Conservation (phyloP, 2,113 vertebrate genomes). For the Periophthalmodon schlosseri region DNA sequence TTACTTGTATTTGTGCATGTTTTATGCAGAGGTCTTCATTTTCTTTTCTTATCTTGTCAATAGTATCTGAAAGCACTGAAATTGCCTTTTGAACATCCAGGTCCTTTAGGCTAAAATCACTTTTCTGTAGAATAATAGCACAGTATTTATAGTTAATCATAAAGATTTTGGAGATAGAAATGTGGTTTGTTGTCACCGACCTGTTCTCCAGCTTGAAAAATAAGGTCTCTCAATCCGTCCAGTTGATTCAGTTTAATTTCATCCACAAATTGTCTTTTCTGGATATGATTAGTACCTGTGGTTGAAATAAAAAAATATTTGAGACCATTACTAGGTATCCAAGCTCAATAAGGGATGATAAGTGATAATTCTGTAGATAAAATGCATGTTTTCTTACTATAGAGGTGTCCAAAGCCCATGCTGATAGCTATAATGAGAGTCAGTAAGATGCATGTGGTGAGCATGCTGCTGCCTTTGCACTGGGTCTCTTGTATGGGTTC, state of each 20-base stretch:
- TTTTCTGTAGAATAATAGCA: conserved; percentile 8
- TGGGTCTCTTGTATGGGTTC: conserved; percentile 27
- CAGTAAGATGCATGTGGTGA: conserved; percentile 86
- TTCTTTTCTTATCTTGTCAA: conserved; percentile 71
- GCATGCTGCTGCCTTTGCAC: conserved; percentile 69
- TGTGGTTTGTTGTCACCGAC: conserved; percentile 53
- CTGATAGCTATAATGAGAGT: conserved; percentile 87
- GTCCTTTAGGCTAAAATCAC: conserved; percentile 39
- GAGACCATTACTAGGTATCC: background rate
- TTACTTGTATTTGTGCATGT: conserved; percentile 72
- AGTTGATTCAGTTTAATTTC: conserved; percentile 74
- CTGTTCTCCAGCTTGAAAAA: conserved; percentile 76
- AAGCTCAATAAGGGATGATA: background rate
- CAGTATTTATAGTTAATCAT: background rate
- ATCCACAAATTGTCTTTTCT: conserved; percentile 80
- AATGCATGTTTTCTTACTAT: conserved; percentile 76
- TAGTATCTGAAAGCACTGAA: conserved; percentile 60
- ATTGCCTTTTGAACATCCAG: conserved; percentile 62
- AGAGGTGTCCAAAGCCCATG: conserved; percentile 92
- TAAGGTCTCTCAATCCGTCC: conserved; percentile 73
- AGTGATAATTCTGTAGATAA: background rate
- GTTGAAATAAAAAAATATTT: background rate
- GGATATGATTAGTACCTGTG: conserved; percentile 86
- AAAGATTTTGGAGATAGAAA: background rate
- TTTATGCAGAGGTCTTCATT: conserved; percentile 69